Percentiles rank a stretch among this genome's conserved stretches.
Conservation (phyloP, 2,113 vertebrate genomes). For the Chunga burmeisteri region DNA sequence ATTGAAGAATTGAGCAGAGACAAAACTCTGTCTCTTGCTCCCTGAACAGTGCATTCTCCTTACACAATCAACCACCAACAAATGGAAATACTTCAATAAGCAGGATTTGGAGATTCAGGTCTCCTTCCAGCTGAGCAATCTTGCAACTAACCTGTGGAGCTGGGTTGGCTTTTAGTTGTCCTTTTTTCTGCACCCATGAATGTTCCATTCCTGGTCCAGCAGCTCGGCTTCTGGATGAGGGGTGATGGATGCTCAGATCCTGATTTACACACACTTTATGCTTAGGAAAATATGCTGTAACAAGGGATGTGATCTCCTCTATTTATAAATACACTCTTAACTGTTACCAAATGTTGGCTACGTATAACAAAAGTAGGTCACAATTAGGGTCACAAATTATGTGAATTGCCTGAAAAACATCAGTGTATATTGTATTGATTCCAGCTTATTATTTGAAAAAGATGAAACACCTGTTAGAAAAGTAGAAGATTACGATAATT, state of each 20-base stretch:
- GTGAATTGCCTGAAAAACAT: background rate
- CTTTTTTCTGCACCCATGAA: background rate
- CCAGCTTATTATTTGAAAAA: background rate
- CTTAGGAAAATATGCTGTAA: background rate
- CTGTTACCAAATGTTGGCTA: conserved; percentile 13
- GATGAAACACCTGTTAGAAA: background rate
- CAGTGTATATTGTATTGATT: background rate
- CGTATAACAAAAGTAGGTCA: background rate
- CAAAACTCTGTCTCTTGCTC: background rate
- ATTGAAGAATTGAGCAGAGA: background rate
- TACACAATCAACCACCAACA: background rate
- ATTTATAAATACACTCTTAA: background rate
- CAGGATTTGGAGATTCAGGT: background rate
- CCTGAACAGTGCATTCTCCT: background rate
- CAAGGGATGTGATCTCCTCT: background rate
- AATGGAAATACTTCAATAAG: background rate
- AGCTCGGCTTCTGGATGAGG: background rate
- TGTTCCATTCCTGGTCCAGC: background rate
- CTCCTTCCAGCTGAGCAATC: background rate
- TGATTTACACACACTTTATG: background rate
- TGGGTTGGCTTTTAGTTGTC: background rate
- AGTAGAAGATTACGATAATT: background rate
- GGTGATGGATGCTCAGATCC: background rate
- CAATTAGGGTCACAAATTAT: background rate
- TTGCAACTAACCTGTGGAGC: background rate